Evolutionary conservation across 2,113 vertebrate genomes (phyloP), one percentile per base, ranked within the genome.

Genomic region (Ictalurus punctatus): DNA sequence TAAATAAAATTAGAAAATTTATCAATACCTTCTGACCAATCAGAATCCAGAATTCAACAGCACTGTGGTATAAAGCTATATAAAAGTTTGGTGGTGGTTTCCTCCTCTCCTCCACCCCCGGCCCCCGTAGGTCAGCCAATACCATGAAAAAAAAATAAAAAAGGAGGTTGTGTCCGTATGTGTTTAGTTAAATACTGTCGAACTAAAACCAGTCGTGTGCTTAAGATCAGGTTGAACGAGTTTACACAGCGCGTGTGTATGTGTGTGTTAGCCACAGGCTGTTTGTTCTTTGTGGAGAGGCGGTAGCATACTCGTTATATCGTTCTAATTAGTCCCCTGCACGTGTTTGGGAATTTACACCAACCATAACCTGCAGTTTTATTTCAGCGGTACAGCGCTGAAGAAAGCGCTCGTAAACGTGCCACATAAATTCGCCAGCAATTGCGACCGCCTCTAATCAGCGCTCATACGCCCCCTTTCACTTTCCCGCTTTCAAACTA

Each of bases 391-490:
- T 86, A 27, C 56, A 65, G 90, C 63, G 58, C 71, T 78, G 17
- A 87, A 92, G 87, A 90, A 92, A 92, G 73, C 90, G 56, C 89
- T 91, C 82, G 85, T 92, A 92, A 93, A 86, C 4, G 19, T 90
- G 44, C 79, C 30, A 19, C 40, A 87, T 86, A 52, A 52, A 52
- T 9, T 52, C 9, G 27, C 17, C 34, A 30, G 84, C 81, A 85
- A 83, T 87, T 90, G 63, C 90, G 87, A 71, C 83, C 76, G 74
- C 58, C 74, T 78, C 83, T 91, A 86, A 91, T 92, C 83, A 76
- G 79, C 87, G 89, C 76, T 61, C 54, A 23, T 58, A 48, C 44
- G 44, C 4, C 19, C 58, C 2, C 2, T 83, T 89, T 86, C 34
- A 44, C 78, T 82, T n/a, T 34, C 16, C 65, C 27, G 16, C 37